Evolutionary conservation across 1,140 invertebrate genomes (phyloP), one percentile per base, ranked within the genome.

Genomic region (Sitodiplosis mosellana): DNA sequence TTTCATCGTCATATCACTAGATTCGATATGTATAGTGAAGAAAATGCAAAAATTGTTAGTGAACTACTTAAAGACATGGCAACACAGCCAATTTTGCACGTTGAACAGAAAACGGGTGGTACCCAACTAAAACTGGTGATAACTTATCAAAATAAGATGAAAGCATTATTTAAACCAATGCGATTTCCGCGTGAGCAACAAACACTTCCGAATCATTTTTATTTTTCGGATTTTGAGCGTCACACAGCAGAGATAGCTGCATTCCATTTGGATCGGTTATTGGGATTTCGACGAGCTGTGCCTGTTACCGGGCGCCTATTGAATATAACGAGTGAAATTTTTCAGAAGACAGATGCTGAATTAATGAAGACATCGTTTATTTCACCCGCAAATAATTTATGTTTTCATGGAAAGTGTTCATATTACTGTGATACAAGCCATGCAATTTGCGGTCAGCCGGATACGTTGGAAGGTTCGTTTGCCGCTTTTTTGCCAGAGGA

Each of bases 231-330:
- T 22, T 22, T 45, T 33, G 43, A 45, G 12, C 7, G 43, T 22
- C 43, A 45, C 11, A 45, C 21, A 22, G 19, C 43, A 22, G 85
- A 89, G 65, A 87, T 89, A 49, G 85, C 84, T 2, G 78, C 85
- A 15, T 89, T 84, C 62, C 84, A 89, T 66, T 63, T 89, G 34
- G 86, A 88, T 66, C 81, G 75, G 81, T 83, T 61, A 67, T 67
- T 52, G 7, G 43, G 43, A 22, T 45, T 45, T 15, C 43, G 43
- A 14, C 43, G 43, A 21, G 22, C 43, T 22, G 33, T 45, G 11
- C 43, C 43, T 5, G 3, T 5, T 22, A 22, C 33, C 7, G 43
- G 43, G n/a, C 43, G 43, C 8, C 2, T 14, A 10, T n/a, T 45
- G 4, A 45, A 45, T 27, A 45, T 45, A 1, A 45, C 22, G 19